Conservation (phyloP, 1,140 invertebrate species). For the Papilio machaon region DNA sequence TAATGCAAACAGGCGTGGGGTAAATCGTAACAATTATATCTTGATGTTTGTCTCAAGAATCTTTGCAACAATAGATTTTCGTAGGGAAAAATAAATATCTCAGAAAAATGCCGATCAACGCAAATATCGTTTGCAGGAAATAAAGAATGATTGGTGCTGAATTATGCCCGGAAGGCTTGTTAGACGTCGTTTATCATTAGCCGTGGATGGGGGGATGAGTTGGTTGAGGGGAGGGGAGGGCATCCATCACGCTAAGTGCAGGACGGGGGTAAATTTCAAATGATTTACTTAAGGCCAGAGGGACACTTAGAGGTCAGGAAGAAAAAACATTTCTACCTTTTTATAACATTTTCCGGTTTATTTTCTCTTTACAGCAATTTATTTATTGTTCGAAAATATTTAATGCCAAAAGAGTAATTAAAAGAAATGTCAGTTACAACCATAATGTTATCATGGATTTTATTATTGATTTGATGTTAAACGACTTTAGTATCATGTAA, state of each 20-base stretch:
- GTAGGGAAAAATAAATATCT: constrained; percentile 25
- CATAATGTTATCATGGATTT: no score
- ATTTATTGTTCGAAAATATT: not conserved
- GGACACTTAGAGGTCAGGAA: constrained; percentile 46
- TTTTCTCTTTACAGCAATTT: not conserved
- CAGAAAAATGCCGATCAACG: constrained; percentile 19
- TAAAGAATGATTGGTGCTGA: constrained; percentile 48
- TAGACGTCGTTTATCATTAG: constrained; percentile 60
- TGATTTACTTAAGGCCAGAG: constrained; percentile 55
- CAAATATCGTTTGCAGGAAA: constrained; percentile 36
- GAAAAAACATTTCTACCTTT: constrained; percentile 5
- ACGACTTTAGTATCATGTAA: no score
- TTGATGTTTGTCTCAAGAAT: no score
- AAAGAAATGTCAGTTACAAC: no score
- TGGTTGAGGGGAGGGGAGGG: constrained; percentile 44
- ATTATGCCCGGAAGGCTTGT: constrained; percentile 50
- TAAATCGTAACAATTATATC: no score
- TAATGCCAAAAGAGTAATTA: not conserved
- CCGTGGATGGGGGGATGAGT: constrained; percentile 43
- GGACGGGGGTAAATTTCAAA: constrained; percentile 58
- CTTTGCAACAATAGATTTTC: not conserved
- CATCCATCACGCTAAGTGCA: constrained; percentile 66
- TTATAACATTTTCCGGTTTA: constrained; percentile 3
- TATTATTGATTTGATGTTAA: no score
- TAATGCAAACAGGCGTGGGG: no score